Base-by-base conservation (phyloP, 2,888 invertebrate genomes). In the Microplitis manilae region DNA sequence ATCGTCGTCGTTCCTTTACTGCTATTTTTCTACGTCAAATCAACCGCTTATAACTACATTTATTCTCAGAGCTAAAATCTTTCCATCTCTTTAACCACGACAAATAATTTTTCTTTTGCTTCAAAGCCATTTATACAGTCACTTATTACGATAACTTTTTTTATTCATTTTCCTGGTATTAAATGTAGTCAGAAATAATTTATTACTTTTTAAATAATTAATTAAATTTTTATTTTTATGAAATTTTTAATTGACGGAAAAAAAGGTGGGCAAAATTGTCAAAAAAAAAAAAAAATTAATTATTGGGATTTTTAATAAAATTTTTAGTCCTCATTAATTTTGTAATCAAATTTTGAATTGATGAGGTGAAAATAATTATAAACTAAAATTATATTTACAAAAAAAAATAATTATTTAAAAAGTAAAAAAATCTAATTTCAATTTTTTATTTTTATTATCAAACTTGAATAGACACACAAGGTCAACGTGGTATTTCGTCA, bases 401-500 rank as follows among this genome's bases (percentile, higher is more conserved):
- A 50, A 13, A 13, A 50, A 50, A 50, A 5, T 50, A 50, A 50
- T 50, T 50, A 50, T 50, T 50, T 50, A 5, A 9, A 50, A 50
- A 8, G 1, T 4, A 50, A 13, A 50, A 50, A 4, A 30, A 30
- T 30, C 30, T 30, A 30, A 30, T 30, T 30, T 30, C 13, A 50
- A 50, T 50, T 50, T 50, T 8, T 50, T 50, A 50, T 50, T 50
- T 50, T 50, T 50, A 50, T 50, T 50, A 50, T 50, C 30, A n/a
- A 39, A 67, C 38, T n/a, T 38, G 39, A 67, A 62, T 17, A 62
- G 62, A 62, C 62, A 20, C 9, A 20, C 62, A 60, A 74, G 68
- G 68, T 67, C 50, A 62, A 75, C 70, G 68, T 82, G 82, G 79
- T 85, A 84, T 87, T 88, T 88, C 87, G 88, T 88, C 88, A 88